A percentile compares a stretch with the other conserved stretches of the same genome.
These are phyloP conservation scores for Andricus quercusramuli DNA, from an alignment of 2,888 invertebrate species.

Conservation along the genomic window DNA sequence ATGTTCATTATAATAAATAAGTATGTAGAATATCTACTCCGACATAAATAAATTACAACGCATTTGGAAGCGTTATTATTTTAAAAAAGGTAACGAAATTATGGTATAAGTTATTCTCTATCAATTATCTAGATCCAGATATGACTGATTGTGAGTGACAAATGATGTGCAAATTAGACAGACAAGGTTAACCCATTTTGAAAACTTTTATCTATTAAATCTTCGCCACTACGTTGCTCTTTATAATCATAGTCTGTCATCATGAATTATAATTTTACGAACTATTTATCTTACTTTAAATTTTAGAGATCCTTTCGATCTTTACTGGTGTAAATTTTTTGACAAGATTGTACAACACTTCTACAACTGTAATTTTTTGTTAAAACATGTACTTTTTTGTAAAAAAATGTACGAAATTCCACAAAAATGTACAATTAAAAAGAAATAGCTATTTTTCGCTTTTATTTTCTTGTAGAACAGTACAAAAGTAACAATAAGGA, in stretches of 20 bases:
- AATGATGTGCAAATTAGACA: neutral
- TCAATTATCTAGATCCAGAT: constrained; percentile 9
- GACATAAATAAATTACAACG: neutral
- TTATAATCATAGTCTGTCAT: neutral
- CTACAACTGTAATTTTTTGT: no score
- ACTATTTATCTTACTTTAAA: neutral
- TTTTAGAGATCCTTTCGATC: neutral
- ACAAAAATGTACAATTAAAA: no score
- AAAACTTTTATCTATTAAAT: constrained; percentile 9
- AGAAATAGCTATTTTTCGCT: no score
- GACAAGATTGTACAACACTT: no score
- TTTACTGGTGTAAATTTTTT: no score
- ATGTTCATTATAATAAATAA: neutral
- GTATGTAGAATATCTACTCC: no score
- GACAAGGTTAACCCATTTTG: constrained; percentile 12
- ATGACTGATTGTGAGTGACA: neutral
- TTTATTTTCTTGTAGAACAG: no score
- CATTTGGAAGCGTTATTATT: neutral
- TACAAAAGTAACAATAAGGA: no score
- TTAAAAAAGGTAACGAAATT: neutral
- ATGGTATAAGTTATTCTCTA: neutral
- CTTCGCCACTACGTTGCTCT: neutral
- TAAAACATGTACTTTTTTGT: no score
- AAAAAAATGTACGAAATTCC: no score
- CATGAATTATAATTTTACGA: neutral